Conservation (phyloP, 2,888 invertebrate genomes). For the Mayetiola destructor region DNA sequence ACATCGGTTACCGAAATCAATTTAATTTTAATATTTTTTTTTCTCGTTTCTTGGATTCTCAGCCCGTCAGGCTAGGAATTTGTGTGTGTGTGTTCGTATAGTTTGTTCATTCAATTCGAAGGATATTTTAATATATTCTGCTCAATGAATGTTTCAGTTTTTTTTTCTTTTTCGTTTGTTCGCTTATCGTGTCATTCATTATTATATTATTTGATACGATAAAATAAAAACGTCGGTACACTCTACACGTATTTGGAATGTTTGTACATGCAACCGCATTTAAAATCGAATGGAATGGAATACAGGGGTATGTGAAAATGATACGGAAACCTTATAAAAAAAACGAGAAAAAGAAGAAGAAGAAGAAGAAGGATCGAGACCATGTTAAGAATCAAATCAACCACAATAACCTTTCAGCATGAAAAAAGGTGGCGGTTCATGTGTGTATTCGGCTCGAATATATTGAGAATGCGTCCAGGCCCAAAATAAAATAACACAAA, state of each 20-base stretch:
- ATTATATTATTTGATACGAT: background rate
- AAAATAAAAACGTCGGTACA: background rate
- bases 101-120: background rate
- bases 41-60: background rate
- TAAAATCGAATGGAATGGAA: background rate
- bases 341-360: too few species aligned
- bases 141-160: too few species aligned
- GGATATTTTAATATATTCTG: too few species aligned
- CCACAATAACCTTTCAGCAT: background rate
- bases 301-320: background rate
- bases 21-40: slow-evolving; percentile 8
- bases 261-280: background rate
- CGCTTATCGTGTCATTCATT: background rate
- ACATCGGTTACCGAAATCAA: slow-evolving; percentile 10
- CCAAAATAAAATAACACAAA: background rate
- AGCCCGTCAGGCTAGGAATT: background rate
- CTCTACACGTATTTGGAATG: background rate
- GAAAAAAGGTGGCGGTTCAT: too few species aligned
- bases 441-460: too few species aligned
- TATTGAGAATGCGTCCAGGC: too few species aligned
- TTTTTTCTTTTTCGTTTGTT: too few species aligned
- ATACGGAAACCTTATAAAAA: slow-evolving; percentile 7
- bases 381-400: slow-evolving; percentile 3
- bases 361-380: too few species aligned
- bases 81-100: background rate